Evolutionary conservation across 2,113 vertebrate genomes (phyloP), one percentile per base, ranked within the genome.

Genomic region (Zosterops pallidus): DNA sequence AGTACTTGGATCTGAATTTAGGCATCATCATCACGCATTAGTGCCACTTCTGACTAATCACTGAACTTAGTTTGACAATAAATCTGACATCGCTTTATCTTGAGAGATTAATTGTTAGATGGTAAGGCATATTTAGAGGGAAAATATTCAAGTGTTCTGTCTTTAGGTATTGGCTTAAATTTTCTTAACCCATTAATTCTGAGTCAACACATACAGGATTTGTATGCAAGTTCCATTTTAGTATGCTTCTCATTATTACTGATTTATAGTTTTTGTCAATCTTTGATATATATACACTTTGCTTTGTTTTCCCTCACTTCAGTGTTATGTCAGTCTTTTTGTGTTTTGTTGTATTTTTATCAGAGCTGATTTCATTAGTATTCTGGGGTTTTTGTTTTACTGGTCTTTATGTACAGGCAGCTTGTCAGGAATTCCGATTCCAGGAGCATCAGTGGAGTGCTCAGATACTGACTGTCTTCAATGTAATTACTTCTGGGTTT

Each of bases 161-260:
- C 31, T 79, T 71, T 52, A 37, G 9, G 9, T 84, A 52, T 19
- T 49, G 44, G 20, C 28, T 55, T n/a, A 55, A 56, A 7, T 56
- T 90, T 92, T 86, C 39, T 77, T 90, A 47, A 60, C 12, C 11
- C 15, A 29, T 84, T 89, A 68, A 46, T 84, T 91, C 35, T 67
- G 29, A 86, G 17, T 77, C 26, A 83, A 8, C 17, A 24, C 14
- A 9, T 37, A 14, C 0, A 1, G 18, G 26, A 52, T 79, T 75
- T 78, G 49, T 47, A 50, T 75, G 14, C 1, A n/a, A 86, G 37
- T 57, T 83, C 37, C 31, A 28, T 82, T 91, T 89, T 52, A 57
- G 33, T 74, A 46, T 70, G 39, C 28, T 78, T 81, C 64, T 86
- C 2, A 2, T 57, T 92, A 55, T 60, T 83, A 41, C 14, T 60